Base-by-base conservation (phyloP, 92 coral and sea anemone genomes). In the Galaxea fascicularis region DNA sequence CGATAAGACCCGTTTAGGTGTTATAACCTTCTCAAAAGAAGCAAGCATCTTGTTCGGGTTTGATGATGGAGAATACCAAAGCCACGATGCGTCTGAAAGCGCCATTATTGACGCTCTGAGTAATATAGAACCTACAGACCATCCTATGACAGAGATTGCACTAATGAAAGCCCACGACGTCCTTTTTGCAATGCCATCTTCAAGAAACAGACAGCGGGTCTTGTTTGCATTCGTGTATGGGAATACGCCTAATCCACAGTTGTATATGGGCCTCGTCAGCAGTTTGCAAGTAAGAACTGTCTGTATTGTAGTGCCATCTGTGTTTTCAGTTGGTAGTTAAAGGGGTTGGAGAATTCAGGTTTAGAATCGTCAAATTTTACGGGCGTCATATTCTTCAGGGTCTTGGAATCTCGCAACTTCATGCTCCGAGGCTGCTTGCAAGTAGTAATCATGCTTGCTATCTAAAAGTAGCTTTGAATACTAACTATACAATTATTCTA, bases 121-220 rank as follows among this genome's bases (percentile, higher is more conserved):
- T 12, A 24, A 25, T 6, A 29, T 15, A 44, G 11, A 26, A 24
- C 41, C 44, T 4, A 18, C 62, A 8, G 45, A 45, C 21, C 29
- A 53, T 8, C 51, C 78, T 15, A 41, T 49, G 45, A 74, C 63
- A 49, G 78, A 74, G 64, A 51, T 14, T 15, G 78, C 78, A 0
- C 17, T 74, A 12, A 21, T 27, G 4, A 74, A 25, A 28, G 78
- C 63, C 63, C 62, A 74, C 27, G 78, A 74, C 24, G 22, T 17
- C 4, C 31, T 74, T 29, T 74, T 74, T 26, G 4, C 25, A 3
- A 26, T 8, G 15, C 41, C 21, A 10, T 24, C 78, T 16, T 24
- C 10, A 9, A 25, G n/a, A 11, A 12, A 45, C 51, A 49, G 26
- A 20, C 64, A 27, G 24, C 13, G 64, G 8, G 78, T 74, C 8